Conservation (phyloP, 2,797 vertebrate genomes). For the Sebastes baramenuke region DNA sequence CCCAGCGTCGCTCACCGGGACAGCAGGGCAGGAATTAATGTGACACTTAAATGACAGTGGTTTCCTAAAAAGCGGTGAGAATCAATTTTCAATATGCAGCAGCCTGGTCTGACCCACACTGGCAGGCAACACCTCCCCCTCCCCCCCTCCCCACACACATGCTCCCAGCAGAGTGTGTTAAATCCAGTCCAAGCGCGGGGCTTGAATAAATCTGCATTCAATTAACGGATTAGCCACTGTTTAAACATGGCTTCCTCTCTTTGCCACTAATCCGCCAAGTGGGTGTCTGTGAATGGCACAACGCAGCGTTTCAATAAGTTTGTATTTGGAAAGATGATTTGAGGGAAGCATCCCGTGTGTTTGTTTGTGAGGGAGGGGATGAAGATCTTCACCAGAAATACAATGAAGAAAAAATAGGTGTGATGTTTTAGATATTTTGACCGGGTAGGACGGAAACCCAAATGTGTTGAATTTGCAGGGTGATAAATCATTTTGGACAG, state of each 20-base stretch:
- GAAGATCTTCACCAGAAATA: slow-evolving; percentile 16
- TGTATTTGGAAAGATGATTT: slow-evolving; percentile 50
- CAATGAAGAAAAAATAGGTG: slow-evolving; percentile 6
- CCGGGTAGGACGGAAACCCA: slow-evolving; percentile 26
- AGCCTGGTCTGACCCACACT: slow-evolving; percentile 68
- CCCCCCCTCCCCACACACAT: background rate
- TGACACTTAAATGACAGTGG: slow-evolving; percentile 70
- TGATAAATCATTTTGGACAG: slow-evolving; percentile 66
- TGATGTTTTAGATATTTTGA: slow-evolving; percentile 36
- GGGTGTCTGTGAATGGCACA: slow-evolving; percentile 73
- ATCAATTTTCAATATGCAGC: slow-evolving; percentile 79
- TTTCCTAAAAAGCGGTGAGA: slow-evolving; percentile 72
- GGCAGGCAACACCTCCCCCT: slow-evolving; percentile 25
- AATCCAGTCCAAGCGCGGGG: slow-evolving; percentile 78
- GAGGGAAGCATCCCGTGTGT: slow-evolving; percentile 3
- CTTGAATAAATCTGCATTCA: slow-evolving; percentile 88
- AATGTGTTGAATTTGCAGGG: slow-evolving; percentile 34
- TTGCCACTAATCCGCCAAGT: slow-evolving; percentile 78
- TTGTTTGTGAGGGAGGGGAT: background rate
- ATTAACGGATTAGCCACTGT: slow-evolving; percentile 85
- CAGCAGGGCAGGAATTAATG: slow-evolving; percentile 60
- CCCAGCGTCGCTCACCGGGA: slow-evolving; percentile 30
- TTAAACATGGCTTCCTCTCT: slow-evolving; percentile 82
- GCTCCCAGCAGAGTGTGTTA: slow-evolving; percentile 73
- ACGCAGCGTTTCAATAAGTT: slow-evolving; percentile 48